Percentiles rank a stretch among this genome's conserved stretches.
Evolutionary conservation across 2,888 invertebrate species (phyloP).

Genomic region (Cantharis rustica): DNA sequence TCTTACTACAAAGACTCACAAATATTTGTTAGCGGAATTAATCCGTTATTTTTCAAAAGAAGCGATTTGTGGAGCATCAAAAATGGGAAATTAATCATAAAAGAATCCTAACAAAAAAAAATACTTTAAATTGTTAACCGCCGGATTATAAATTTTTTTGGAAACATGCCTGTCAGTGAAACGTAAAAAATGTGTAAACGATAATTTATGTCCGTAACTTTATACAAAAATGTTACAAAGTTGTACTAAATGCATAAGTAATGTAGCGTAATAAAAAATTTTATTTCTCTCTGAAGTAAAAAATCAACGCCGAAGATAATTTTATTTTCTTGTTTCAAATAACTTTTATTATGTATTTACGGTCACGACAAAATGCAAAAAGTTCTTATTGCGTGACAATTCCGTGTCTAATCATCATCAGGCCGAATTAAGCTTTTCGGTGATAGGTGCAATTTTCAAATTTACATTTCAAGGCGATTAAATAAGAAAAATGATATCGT

Average conservation of each 20-base stretch:
- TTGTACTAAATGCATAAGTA: not conserved
- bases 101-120: not conserved
- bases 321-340: not conserved
- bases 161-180: not conserved
- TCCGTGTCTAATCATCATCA: not conserved
- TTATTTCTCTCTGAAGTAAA: not conserved
- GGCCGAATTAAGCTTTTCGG: not conserved
- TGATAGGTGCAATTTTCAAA: not conserved
- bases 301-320: not conserved
- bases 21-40: not conserved
- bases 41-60: not conserved
- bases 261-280: not conserved
- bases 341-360: not conserved
- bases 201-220: not conserved
- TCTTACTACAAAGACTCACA: not conserved
- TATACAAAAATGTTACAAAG: not conserved
- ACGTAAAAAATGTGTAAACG: not conserved
- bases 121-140: not conserved
- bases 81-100: not conserved
- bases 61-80: not conserved
- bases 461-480: not conserved
- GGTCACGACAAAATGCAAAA: not conserved
- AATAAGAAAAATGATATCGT: not conserved
- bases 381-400: not conserved
- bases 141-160: not conserved